These are phyloP conservation scores for Drosophila leontia DNA, from an alignment of 1,140 invertebrate genomes.

Conservation along the genomic window DNA sequence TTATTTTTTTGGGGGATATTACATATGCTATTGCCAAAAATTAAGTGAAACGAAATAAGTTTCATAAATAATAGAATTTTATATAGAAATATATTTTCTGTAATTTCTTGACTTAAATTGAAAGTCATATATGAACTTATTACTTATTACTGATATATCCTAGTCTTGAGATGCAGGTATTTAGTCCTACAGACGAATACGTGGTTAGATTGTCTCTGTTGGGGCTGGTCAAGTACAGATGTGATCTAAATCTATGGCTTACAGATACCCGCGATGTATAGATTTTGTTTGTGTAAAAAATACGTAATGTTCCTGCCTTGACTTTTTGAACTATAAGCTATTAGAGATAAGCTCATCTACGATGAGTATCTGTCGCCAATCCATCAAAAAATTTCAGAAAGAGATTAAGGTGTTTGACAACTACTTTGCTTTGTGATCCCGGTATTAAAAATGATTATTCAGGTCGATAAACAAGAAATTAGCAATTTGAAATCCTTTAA, in stretches of 20 bases:
- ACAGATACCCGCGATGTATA: background rate
- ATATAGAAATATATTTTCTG: background rate
- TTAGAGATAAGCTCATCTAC: background rate
- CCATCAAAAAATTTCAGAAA: background rate
- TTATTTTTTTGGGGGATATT: too few species aligned
- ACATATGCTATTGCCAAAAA: too few species aligned
- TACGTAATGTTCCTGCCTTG: background rate
- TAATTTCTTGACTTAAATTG: background rate
- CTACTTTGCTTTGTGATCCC: background rate
- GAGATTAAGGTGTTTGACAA: background rate
- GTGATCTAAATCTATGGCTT: background rate
- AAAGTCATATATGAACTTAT: too few species aligned
- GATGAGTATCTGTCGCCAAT: background rate
- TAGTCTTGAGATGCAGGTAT: background rate
- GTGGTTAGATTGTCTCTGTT: background rate
- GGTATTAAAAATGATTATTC: too few species aligned
- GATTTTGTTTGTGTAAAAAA: background rate
- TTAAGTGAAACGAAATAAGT: too few species aligned
- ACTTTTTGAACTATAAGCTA: background rate
- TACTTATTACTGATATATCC: too few species aligned
- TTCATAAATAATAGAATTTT: too few species aligned
- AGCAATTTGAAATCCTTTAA: background rate
- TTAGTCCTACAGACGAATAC: background rate
- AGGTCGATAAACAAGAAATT: too few species aligned
- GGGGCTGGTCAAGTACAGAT: constrained; percentile 1